Percentiles rank a stretch among this genome's conserved stretches.
These are phyloP conservation scores for Equus quagga DNA, from an alignment of 2,113 vertebrate species.

Conservation along the genomic window DNA sequence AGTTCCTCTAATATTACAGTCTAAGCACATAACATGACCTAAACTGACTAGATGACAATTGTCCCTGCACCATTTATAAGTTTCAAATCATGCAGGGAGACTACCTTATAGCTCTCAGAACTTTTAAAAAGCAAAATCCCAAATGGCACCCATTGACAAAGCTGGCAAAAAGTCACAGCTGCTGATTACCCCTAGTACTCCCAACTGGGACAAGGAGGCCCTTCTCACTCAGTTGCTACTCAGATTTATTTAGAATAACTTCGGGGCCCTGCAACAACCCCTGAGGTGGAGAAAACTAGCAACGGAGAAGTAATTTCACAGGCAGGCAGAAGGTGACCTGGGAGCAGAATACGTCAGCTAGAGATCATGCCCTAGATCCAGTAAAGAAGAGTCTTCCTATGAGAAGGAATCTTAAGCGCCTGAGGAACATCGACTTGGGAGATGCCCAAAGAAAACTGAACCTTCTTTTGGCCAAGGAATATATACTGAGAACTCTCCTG, in stretches of 20 bases:
- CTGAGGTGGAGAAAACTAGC: conserved; percentile 15
- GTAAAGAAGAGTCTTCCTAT: not conserved
- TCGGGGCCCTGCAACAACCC: not conserved
- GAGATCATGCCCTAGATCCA: not conserved
- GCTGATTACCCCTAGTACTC: not conserved
- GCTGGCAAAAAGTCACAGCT: conserved; percentile 19
- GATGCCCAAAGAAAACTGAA: not conserved
- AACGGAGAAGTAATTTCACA: conserved; percentile 2
- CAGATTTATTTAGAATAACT: conserved; percentile 17
- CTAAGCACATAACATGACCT: conserved; percentile 1
- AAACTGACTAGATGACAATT: conserved; percentile 5
- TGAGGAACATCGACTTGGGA: conserved; percentile 31
- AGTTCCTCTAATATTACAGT: conserved; percentile 12
- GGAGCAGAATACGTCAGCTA: not conserved
- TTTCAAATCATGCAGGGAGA: conserved; percentile 27
- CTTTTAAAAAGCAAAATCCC: conserved; percentile 58
- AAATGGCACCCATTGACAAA: not conserved
- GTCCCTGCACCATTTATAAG: conserved; percentile 11
- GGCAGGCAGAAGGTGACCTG: not conserved
- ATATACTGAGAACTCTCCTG: not conserved
- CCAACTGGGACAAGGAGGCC: not conserved
- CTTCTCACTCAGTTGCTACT: not conserved
- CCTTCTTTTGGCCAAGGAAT: not conserved
- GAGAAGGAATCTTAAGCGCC: conserved; percentile 7
- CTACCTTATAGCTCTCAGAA: not conserved